Percentiles rank a stretch among this genome's conserved stretches.
These are phyloP conservation scores for Sternotherus odoratus DNA, from an alignment of 2,797 vertebrate species.

Conservation along the genomic window DNA sequence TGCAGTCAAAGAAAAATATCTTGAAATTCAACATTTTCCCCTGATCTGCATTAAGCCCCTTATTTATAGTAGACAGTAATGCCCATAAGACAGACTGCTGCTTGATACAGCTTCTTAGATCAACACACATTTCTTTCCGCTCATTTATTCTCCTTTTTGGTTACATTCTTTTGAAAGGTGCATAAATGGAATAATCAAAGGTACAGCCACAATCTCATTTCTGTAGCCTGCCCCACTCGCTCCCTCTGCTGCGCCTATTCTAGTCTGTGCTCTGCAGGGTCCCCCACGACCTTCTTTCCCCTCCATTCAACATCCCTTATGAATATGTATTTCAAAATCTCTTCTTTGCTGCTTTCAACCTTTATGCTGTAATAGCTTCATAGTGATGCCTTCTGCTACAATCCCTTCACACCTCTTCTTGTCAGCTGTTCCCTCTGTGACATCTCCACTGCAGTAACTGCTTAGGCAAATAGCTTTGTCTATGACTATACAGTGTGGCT, in stretches of 20 bases:
- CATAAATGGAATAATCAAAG: neutral
- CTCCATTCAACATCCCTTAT: neutral
- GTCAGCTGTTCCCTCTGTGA: neutral
- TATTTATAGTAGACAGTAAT: neutral
- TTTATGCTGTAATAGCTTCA: neutral
- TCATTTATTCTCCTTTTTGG: neutral
- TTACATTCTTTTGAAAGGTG: neutral
- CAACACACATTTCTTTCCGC: neutral
- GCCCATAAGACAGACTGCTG: neutral
- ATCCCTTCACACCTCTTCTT: fast-evolving
- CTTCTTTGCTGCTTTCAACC: neutral
- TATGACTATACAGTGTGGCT: neutral
- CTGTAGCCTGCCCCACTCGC: neutral
- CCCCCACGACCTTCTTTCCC: neutral
- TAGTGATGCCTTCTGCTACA: neutral
- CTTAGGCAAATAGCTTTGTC: neutral
- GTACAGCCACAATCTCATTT: neutral
- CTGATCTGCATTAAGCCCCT: neutral
- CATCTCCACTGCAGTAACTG: neutral
- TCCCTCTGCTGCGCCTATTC: neutral
- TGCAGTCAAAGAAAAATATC: neutral
- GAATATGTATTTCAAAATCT: neutral
- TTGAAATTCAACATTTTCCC: neutral
- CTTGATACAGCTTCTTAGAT: neutral
- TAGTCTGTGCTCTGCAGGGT: neutral